A percentile compares a stretch with the other conserved stretches of the same genome.
Conservation (phyloP, 2,113 vertebrate genomes). For the Eclectus roratus region DNA sequence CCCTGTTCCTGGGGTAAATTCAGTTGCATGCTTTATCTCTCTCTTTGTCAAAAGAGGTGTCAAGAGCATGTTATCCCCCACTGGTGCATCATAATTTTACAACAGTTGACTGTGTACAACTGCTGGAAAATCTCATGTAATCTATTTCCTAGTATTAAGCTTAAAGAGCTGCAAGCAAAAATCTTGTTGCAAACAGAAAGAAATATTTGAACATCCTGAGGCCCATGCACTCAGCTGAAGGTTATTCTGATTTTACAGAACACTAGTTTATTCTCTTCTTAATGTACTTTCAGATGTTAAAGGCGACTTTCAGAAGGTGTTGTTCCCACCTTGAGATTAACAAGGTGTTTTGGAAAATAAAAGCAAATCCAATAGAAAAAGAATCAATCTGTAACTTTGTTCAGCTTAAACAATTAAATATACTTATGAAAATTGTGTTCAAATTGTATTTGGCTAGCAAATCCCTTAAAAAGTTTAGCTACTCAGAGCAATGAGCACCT, state of each 20-base stretch:
- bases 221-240: background rate
- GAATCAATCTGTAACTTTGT: background rate
- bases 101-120: background rate
- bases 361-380: background rate
- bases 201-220: background rate
- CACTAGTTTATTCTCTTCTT: background rate
- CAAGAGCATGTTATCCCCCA: background rate
- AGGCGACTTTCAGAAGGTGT: background rate
- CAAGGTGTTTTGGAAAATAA: background rate
- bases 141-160: background rate
- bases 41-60: background rate
- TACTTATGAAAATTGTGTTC: background rate
- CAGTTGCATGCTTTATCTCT: background rate
- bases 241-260: background rate
- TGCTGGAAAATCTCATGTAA: background rate
- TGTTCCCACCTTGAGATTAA: background rate
- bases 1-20: background rate
- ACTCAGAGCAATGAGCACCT: background rate
- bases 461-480: background rate
- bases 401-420: background rate
- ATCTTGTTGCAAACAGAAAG: background rate
- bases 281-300: background rate
- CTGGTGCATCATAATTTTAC: background rate
- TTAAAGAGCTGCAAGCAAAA: background rate
- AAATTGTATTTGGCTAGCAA: background rate